Base-by-base conservation (phyloP, 2,888 invertebrate genomes). In the Tortrix viridana region DNA sequence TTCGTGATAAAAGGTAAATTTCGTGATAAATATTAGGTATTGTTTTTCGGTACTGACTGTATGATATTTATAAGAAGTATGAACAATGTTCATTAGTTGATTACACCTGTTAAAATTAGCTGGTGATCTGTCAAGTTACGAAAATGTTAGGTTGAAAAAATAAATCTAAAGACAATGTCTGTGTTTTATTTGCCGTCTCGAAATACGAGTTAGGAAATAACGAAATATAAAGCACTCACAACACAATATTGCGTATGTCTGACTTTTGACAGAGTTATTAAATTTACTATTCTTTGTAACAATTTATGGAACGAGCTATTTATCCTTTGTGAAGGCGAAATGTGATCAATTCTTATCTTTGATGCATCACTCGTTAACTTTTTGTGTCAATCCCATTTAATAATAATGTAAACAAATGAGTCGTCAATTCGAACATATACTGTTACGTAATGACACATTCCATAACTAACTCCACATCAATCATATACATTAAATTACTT, bases 141-240 rank as follows among this genome's bases (percentile, higher is more conserved):
- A 88, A 80, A 83, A 86, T 91, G 91, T 92, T 92, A 92, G 92
- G 88, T 91, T 92, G 91, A 90, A 89, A 78, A 85, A 88, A 88
- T 88, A 90, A 91, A 89, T 84, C 75, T 83, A 84, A 87, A 89
- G 81, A 81, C 77, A 71, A 79, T 19, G 82, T 74, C 66, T 75
- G 79, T 75, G 72, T 89, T 89, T 90, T 63, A 86, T 80, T 88
- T 63, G 18, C 5, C 49, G 43, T 52, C 37, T 50, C 9, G 26
- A 26, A 26, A 26, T 26, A 7, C 2, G 22, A 22, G 3, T 22
- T 3, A 22, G 4, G 43, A 14, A 49, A 37, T 44, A 56, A 50
- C 23, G 55, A 43, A 56, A 56, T 55, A 61, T 56, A 61, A 37
- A 61, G 44, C 2, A 22, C 2, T 2, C 2, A 22, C 50, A n/a